These are phyloP conservation scores for Karalla daura DNA, from an alignment of 2,797 vertebrate genomes.

Conservation along the genomic window DNA sequence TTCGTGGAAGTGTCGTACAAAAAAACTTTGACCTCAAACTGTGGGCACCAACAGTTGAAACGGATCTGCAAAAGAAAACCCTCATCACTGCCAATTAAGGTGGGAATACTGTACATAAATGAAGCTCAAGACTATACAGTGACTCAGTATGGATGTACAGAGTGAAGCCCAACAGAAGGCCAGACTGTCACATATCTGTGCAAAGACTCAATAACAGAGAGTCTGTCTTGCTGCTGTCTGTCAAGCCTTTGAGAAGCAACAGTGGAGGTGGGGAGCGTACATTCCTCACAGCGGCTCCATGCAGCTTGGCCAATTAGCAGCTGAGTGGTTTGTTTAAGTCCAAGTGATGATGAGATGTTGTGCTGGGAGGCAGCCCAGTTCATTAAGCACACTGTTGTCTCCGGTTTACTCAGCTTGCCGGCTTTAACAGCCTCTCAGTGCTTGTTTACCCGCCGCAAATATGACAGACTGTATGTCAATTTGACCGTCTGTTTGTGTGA, in stretches of 20 bases:
- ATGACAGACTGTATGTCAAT: constrained; percentile 82
- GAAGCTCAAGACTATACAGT: not conserved
- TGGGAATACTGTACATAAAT: constrained; percentile 16
- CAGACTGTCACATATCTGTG: constrained; percentile 74
- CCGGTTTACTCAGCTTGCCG: constrained; percentile 82
- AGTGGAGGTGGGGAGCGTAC: constrained; percentile 71
- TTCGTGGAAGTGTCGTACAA: not conserved
- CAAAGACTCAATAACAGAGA: constrained; percentile 73
- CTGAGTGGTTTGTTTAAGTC: constrained; percentile 80
- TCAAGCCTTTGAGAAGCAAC: constrained; percentile 74
- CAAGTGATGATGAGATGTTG: constrained; percentile 80
- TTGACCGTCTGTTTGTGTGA: constrained; percentile 79
- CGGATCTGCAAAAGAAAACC: not conserved
- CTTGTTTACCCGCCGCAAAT: constrained; percentile 82
- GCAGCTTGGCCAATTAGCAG: constrained; percentile 80
- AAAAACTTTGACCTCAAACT: constrained; percentile 6
- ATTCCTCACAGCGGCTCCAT: constrained; percentile 80
- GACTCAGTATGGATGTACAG: constrained; percentile 36
- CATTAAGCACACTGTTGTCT: constrained; percentile 79
- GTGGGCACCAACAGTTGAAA: not conserved
- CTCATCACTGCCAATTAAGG: constrained; percentile 19
- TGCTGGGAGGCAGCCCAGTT: constrained; percentile 80
- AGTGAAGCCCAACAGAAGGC: constrained; percentile 48
- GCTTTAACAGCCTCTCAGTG: constrained; percentile 75
- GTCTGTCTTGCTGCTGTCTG: constrained; percentile 70